Conservation (phyloP, 2,888 invertebrate species). For the Neoitamus cyanurus region DNA sequence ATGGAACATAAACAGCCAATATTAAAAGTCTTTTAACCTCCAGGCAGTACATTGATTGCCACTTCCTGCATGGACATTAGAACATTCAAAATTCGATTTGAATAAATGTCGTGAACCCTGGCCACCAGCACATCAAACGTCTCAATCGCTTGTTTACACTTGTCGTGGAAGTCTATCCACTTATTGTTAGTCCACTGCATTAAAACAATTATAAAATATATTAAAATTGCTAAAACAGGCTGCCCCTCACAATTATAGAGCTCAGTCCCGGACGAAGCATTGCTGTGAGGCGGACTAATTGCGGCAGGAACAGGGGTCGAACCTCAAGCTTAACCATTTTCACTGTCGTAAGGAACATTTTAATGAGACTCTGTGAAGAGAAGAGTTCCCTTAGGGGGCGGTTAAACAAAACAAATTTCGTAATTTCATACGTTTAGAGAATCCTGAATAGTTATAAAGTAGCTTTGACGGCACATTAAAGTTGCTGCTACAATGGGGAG, state of each 20-base stretch:
- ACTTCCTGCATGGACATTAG: slow-evolving; percentile 88
- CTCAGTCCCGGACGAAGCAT: slow-evolving; percentile 85
- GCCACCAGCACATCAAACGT: slow-evolving; percentile 81
- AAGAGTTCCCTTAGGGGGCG: not conserved
- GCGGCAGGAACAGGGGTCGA: slow-evolving; percentile 88
- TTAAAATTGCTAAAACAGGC: not conserved
- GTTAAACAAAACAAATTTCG: slow-evolving; percentile 13
- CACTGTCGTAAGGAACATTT: slow-evolving; percentile 79
- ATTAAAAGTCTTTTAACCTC: slow-evolving; percentile 62
- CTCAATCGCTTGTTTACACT: slow-evolving; percentile 80
- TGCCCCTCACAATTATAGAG: slow-evolving; percentile 70
- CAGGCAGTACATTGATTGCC: slow-evolving; percentile 83
- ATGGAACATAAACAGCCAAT: not conserved
- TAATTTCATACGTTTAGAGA: slow-evolving; percentile 74
- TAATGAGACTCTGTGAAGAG: slow-evolving; percentile 74
- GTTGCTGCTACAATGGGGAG: slow-evolving; percentile 85
- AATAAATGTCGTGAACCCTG: slow-evolving; percentile 89
- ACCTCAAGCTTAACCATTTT: slow-evolving; percentile 86
- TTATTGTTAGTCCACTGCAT: slow-evolving; percentile 83
- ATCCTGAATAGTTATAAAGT: slow-evolving; percentile 81
- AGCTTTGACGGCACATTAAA: slow-evolving; percentile 79
- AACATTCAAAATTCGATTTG: slow-evolving; percentile 89
- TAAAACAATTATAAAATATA: slow-evolving; percentile 2
- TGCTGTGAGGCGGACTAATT: slow-evolving; percentile 84
- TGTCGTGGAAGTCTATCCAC: slow-evolving; percentile 82